Conservation (phyloP, 2,888 invertebrate genomes). For the Yponomeuta sedellus region DNA sequence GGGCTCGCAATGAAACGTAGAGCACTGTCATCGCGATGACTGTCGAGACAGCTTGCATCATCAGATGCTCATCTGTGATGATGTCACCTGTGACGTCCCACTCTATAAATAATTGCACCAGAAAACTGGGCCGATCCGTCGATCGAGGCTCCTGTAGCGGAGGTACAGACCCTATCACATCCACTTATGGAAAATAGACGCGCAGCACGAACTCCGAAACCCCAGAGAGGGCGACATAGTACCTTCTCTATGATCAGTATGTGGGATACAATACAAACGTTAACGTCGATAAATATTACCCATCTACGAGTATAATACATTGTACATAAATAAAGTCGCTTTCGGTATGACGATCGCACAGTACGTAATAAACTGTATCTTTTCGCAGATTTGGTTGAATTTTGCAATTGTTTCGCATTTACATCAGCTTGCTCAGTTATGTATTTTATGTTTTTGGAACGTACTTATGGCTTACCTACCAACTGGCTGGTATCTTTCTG, state of each 20-base stretch:
- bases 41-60: constrained; percentile 40
- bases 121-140: constrained; percentile 16
- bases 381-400: background rate
- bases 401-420: background rate
- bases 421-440: background rate
- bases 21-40: constrained; percentile 29
- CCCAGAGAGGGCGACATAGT: background rate
- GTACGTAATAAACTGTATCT: constrained; percentile 17
- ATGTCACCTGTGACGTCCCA: constrained; percentile 36
- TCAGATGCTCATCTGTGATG: constrained; percentile 35
- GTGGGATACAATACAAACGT: background rate
- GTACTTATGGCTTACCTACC: background rate
- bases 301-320: constrained; percentile 26
- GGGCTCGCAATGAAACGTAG: background rate
- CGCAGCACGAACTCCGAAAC: too few relatives aligned
- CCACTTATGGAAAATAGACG: background rate
- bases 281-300: background rate
- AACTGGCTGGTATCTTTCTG: too few relatives aligned
- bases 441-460: background rate
- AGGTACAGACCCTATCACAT: background rate
- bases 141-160: constrained; percentile 4
- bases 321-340: constrained; percentile 22
- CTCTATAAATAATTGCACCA: constrained; percentile 21
- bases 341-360: constrained; percentile 45
- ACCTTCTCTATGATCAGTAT: background rate